These are phyloP conservation scores for Bambusicola thoracicus DNA, from an alignment of 2,113 vertebrate genomes.

Conservation along the genomic window DNA sequence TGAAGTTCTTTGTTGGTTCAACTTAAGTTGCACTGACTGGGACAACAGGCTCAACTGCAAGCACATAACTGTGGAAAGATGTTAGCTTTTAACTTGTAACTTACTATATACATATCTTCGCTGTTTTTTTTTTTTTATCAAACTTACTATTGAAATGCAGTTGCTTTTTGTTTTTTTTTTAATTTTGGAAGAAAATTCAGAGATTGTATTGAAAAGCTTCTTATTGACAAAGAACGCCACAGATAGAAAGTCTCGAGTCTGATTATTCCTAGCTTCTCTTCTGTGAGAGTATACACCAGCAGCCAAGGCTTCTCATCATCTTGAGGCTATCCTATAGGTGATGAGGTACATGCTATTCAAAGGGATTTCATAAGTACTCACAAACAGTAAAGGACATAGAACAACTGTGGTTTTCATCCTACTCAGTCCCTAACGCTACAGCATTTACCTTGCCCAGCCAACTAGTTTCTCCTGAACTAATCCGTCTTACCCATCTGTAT, in stretches of 20 bases:
- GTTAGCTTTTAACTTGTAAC: neutral
- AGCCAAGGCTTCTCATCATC: neutral
- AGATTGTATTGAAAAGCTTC: neutral
- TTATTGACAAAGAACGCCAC: neutral
- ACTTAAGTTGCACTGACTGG: neutral
- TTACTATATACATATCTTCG: neutral
- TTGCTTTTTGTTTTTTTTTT: neutral
- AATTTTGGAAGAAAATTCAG: neutral
- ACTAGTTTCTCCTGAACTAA: neutral
- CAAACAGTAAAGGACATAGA: neutral
- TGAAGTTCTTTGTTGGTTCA: neutral
- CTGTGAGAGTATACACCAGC: neutral
- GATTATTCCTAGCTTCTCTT: neutral
- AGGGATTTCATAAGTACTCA: neutral
- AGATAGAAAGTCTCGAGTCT: neutral
- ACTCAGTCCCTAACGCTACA: neutral
- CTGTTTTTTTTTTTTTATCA: too few species aligned
- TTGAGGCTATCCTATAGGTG: neutral
- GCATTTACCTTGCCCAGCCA: neutral
- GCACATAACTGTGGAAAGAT: neutral
- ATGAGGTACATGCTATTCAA: neutral
- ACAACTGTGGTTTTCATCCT: neutral
- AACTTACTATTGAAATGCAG: neutral
- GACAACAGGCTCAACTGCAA: neutral
- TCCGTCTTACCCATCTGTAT: neutral